Percentiles rank a stretch among this genome's conserved stretches.
phyloP scores from a whole-genome alignment of 2,797 vertebrate genomes.

The Apodemus agrarius region DNA sequence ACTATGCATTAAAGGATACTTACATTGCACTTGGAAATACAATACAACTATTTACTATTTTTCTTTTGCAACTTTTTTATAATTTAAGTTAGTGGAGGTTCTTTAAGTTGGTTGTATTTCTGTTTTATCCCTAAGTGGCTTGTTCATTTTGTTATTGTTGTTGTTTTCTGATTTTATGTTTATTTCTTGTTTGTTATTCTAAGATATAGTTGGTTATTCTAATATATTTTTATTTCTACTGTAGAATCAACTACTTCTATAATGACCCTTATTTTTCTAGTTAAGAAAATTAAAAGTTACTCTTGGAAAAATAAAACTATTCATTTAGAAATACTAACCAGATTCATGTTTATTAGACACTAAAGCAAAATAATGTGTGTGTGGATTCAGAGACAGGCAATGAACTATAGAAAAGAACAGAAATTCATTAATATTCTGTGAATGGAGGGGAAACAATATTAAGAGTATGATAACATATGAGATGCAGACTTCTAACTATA shows the following conservation, averaged over 20 bases:
- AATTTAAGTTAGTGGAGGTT: neutral
- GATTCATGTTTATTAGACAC: neutral
- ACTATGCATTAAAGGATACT: neutral
- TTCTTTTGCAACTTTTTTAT: neutral
- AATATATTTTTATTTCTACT: neutral
- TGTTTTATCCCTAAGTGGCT: neutral
- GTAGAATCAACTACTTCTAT: neutral
- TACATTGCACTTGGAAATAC: neutral
- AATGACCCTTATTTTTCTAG: neutral
- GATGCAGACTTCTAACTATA: neutral
- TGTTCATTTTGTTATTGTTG: too few species aligned
- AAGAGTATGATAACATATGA: neutral
- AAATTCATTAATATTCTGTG: neutral
- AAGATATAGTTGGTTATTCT: neutral
- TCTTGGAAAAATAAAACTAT: neutral
- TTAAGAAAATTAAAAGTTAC: neutral
- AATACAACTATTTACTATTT: neutral
- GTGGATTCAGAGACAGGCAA: neutral
- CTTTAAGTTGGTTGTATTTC: neutral
- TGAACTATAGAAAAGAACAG: neutral
- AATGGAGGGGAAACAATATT: neutral
- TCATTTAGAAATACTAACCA: neutral
- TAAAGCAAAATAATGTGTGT: neutral
- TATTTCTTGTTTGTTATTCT: neutral
- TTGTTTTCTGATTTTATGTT: neutral